Evolutionary conservation across 37 sponge, comb jelly and placozoan species (phyloP).

Genomic region (Cliona cf. orientalis): DNA sequence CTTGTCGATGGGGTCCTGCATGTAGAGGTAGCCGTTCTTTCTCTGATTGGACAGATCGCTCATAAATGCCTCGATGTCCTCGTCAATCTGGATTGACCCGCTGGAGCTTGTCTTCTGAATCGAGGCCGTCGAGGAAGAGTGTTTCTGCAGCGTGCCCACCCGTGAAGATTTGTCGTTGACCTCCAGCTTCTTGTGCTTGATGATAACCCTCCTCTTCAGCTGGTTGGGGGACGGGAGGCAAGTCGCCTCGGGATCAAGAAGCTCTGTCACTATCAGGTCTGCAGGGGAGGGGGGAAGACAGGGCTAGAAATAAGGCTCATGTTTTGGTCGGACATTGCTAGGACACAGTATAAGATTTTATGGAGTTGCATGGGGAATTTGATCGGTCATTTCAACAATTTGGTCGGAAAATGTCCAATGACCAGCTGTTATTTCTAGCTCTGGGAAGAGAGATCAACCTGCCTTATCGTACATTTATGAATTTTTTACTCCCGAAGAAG

Average conservation of each 20-base stretch:
- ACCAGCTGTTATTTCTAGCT: too few species aligned
- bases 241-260: constrained; percentile 51
- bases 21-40: constrained; percentile 79
- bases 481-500: too few species aligned
- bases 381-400: too few species aligned
- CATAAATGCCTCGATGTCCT: constrained; percentile 20
- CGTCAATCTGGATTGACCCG: background rate
- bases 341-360: too few species aligned
- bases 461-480: too few species aligned
- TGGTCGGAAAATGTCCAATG: too few species aligned
- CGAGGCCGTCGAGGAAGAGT: too few species aligned
- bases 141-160: too few species aligned
- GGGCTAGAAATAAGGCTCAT: too few species aligned
- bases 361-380: too few species aligned
- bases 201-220: constrained; percentile 87
- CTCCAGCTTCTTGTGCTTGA: constrained; percentile 67
- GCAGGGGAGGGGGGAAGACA: background rate
- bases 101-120: background rate
- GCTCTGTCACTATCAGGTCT: constrained; percentile 80
- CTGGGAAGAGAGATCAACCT: too few species aligned
- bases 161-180: constrained; percentile 12
- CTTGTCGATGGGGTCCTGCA: constrained; percentile 93
- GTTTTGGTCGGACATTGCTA: too few species aligned
- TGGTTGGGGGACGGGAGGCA: constrained; percentile 84
- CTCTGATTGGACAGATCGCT: constrained; percentile 77